A percentile compares a stretch with the other conserved stretches of the same genome.
These are phyloP conservation scores for Serranochromis macrocephalus DNA, from an alignment of 2,113 vertebrate genomes.

Conservation along the genomic window DNA sequence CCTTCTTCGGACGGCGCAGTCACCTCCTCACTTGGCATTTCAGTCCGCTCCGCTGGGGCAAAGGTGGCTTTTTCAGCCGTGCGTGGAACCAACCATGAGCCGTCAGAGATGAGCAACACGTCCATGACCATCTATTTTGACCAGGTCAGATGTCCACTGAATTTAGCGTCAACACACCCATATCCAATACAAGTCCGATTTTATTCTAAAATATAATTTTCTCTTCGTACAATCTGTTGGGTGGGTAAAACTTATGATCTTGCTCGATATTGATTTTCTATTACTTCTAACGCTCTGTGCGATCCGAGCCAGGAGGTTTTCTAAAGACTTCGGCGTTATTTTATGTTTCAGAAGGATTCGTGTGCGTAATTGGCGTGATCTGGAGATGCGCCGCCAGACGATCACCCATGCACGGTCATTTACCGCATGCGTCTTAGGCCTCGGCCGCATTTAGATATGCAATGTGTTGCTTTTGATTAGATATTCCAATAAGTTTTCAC, in stretches of 20 bases:
- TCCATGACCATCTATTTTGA: slow-evolving; percentile 99
- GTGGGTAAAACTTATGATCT: not conserved
- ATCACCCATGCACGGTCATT: not conserved
- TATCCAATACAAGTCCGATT: not conserved
- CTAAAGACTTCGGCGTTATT: not conserved
- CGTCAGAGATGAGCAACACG: slow-evolving; percentile 97
- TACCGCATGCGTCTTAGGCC: not conserved
- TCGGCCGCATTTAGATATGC: not conserved
- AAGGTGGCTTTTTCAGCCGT: slow-evolving; percentile 97
- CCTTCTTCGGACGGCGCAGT: slow-evolving; percentile 93
- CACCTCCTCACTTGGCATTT: slow-evolving; percentile 95
- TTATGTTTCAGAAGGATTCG: not conserved
- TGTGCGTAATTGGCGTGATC: slow-evolving; percentile 13
- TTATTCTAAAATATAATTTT: not conserved
- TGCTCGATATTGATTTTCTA: not conserved
- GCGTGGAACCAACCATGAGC: slow-evolving; percentile 92
- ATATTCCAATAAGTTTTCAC: slow-evolving; percentile 8
- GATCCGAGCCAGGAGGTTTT: not conserved
- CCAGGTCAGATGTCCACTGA: slow-evolving; percentile 78
- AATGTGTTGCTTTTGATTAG: not conserved
- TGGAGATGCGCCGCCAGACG: not conserved
- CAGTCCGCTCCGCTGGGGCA: slow-evolving; percentile 92
- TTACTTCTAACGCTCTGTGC: not conserved
- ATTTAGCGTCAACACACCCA: not conserved
- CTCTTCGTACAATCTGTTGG: not conserved